Base-by-base conservation (phyloP, 2,888 invertebrate genomes). In the Drosophila subsilvestris region DNA sequence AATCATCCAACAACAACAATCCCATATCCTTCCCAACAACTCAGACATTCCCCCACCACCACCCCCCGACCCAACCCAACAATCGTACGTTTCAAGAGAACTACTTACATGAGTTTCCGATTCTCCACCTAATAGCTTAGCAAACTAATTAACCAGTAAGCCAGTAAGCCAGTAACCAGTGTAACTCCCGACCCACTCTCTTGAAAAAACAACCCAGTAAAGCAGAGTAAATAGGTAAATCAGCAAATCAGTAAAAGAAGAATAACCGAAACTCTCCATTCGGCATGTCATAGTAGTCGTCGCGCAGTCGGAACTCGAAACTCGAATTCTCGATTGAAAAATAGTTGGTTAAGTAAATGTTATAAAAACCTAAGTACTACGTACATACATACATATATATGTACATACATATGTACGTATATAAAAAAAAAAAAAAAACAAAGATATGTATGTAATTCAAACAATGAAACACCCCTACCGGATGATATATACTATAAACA, bases 71-170 rank as follows among this genome's bases (percentile, higher is more conserved):
- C 32, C 10, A 10, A 0, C 29, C 29, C 14, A n/a, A 37, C 7
- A 37, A 37, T 66, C 67, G 63, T 67, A 75, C 74, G 67, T 79
- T 74, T 86, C 80, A 69, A 57, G 63, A 62, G 63, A 68, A 85
- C 69, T 70, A 75, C 72, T 79, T 72, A 82, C 75, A 82, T 88
- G 83, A 86, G 83, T 83, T 83, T 83, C 83, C 84, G 69, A 83
- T 78, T 88, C 75, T 88, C 83, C 88, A 88, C 83, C 88, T 88
- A 83, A 80, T 80, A 85, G 81, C 81, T 88, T 88, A 82, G 86
- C 80, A 78, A 75, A 69, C 56, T 72, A 58, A 63, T 25, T 53
- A 60, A 49, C 14, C 60, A 54, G 42, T 63, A 50, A 25, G 25
- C 25, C 6, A 25, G 42, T 63, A 45, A 45, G 63, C 53, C 63